Conservation (phyloP, 2,113 vertebrate species). For the Halichoeres trimaculatus region DNA sequence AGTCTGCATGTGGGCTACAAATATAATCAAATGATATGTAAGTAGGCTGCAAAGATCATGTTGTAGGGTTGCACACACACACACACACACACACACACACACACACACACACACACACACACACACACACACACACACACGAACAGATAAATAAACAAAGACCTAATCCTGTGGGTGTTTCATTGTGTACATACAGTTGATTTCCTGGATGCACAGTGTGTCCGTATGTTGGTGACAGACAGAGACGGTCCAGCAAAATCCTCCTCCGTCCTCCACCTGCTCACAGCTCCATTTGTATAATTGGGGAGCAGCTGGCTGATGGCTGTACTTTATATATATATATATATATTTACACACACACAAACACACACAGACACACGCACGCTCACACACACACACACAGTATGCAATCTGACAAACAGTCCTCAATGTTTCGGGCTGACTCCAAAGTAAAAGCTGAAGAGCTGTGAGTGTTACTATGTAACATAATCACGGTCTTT, state of each 20-base stretch:
- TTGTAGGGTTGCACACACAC: slow-evolving; percentile 10
- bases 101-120: neutral
- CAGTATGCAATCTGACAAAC: neutral
- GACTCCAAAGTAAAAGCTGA: slow-evolving; percentile 49
- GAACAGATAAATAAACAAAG: neutral
- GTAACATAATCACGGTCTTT: slow-evolving; percentile 34
- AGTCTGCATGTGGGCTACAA: slow-evolving; percentile 48
- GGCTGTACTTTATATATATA: slow-evolving; percentile 44
- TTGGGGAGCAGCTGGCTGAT: slow-evolving; percentile 67
- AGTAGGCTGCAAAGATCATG: slow-evolving; percentile 56
- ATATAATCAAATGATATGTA: slow-evolving; percentile 71
- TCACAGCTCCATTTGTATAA: slow-evolving; percentile 67
- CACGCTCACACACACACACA: slow-evolving; percentile 24
- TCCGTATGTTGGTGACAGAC: slow-evolving; percentile 31
- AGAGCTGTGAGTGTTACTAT: slow-evolving; percentile 42
- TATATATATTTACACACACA: slow-evolving; percentile 8
- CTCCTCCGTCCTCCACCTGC: slow-evolving; percentile 66
- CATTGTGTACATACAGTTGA: slow-evolving; percentile 4
- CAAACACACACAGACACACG: slow-evolving; percentile 8
- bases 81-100: neutral
- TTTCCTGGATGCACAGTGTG: slow-evolving; percentile 10
- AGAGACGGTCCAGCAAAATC: slow-evolving; percentile 34
- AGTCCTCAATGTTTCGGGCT: slow-evolving; percentile 26
- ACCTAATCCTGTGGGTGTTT: neutral
- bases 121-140: neutral